Conservation (phyloP, 1,140 invertebrate genomes). For the Bacillus rossius region DNA sequence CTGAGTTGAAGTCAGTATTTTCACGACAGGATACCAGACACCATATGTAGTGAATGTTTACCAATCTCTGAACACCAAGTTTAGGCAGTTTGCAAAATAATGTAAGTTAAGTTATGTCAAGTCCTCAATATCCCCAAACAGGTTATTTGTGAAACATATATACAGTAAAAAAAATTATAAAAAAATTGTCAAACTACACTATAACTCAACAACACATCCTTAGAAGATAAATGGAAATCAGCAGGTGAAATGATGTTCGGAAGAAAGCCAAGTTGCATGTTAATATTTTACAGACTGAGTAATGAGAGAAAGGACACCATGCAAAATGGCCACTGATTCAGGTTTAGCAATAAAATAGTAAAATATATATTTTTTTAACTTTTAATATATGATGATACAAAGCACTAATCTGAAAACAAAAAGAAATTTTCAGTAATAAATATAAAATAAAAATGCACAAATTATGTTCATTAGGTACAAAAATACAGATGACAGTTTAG, state of each 20-base stretch:
- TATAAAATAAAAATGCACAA: no score
- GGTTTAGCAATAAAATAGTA: no score
- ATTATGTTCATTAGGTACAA: no score
- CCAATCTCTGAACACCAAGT: constrained; percentile 18
- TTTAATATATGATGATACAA: no score
- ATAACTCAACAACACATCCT: constrained; percentile 15
- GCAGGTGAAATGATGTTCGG: constrained; percentile 18
- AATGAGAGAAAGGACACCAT: constrained; percentile 9
- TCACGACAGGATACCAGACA: constrained; percentile 14
- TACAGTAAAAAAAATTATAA: constrained; percentile 31
- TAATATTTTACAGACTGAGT: constrained; percentile 11
- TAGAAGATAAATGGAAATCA: constrained; percentile 5
- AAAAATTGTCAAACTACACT: constrained; percentile 22
- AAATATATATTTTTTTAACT: no score
- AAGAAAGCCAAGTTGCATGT: constrained; percentile 13
- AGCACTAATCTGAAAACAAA: no score
- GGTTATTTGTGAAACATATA: constrained; percentile 33
- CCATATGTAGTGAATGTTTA: constrained; percentile 16
- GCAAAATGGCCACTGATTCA: no score
- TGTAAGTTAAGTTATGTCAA: constrained; percentile 38
- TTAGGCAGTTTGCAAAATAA: constrained; percentile 33
- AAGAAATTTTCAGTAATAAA: no score
- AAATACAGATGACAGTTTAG: no score
- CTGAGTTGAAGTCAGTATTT: constrained; percentile 16
- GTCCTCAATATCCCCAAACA: constrained; percentile 35